Evolutionary conservation across 2,797 vertebrate species (phyloP).

Genomic region (Epinephelus malabaricus): DNA sequence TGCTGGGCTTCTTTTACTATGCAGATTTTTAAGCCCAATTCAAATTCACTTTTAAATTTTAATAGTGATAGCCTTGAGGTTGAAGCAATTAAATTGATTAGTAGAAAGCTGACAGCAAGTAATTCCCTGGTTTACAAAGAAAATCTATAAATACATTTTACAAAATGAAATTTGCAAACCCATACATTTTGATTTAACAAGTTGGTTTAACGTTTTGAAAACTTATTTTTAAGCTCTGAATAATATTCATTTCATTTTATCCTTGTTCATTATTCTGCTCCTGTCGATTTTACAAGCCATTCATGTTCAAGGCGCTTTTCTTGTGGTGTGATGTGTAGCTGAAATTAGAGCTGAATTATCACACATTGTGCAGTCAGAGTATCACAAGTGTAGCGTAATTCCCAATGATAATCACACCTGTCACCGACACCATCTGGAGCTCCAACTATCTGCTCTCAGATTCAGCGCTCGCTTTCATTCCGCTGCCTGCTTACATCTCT

Average conservation of each 20-base stretch:
- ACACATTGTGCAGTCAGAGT: constrained; percentile 57
- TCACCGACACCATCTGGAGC: constrained; percentile 72
- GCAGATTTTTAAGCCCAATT: not conserved
- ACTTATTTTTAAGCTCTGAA: not conserved
- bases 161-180: not conserved
- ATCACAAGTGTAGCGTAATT: constrained; percentile 62
- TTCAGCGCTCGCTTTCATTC: constrained; percentile 28
- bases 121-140: not conserved
- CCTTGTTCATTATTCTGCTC: not conserved
- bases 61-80: not conserved
- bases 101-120: not conserved
- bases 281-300: constrained; percentile 28
- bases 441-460: constrained; percentile 24
- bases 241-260: not conserved
- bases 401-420: constrained; percentile 70
- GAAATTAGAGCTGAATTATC: constrained; percentile 69
- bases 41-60: not conserved
- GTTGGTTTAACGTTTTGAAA: not conserved
- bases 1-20: not conserved
- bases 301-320: constrained; percentile 19
- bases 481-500: constrained; percentile 34
- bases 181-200: not conserved
- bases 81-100: not conserved
- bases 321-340: constrained; percentile 44
- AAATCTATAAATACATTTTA: not conserved